These are phyloP conservation scores for Caretta caretta DNA, from an alignment of 2,113 vertebrate species.

Conservation along the genomic window DNA sequence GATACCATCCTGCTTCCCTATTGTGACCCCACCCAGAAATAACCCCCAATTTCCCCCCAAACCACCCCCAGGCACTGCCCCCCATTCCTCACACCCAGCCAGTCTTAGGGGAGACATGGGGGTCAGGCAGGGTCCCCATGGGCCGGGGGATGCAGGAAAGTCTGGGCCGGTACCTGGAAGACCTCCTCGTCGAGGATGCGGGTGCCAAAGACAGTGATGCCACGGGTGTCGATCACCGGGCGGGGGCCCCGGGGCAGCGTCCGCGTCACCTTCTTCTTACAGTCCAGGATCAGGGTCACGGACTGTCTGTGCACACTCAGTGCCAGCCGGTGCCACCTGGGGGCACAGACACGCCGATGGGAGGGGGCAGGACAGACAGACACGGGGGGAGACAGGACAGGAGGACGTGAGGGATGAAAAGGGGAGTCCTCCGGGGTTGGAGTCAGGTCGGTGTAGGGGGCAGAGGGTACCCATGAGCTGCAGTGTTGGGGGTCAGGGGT, in stretches of 20 bases:
- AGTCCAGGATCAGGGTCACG: slow-evolving; percentile 90
- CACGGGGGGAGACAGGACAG: no score
- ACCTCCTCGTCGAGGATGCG: slow-evolving; percentile 90
- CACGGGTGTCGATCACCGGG: slow-evolving; percentile 86
- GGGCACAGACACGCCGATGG: not conserved
- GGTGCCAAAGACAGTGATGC: slow-evolving; percentile 90
- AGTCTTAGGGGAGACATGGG: not conserved
- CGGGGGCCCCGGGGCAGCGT: slow-evolving; percentile 82
- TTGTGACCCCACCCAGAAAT: not conserved
- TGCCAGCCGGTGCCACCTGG: slow-evolving; percentile 91
- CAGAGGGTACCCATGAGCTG: not conserved
- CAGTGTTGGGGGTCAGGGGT: no score
- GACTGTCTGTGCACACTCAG: slow-evolving; percentile 89
- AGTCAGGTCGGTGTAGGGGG: not conserved
- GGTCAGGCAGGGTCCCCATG: not conserved
- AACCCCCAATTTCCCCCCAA: not conserved
- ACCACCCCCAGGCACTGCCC: not conserved
- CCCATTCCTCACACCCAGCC: not conserved
- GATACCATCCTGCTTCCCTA: no score
- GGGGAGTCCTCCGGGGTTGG: no score
- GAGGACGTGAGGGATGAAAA: not conserved
- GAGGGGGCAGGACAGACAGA: no score
- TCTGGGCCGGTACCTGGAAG: slow-evolving; percentile 84
- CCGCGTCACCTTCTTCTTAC: slow-evolving; percentile 88
- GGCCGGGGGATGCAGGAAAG: not conserved